Conservation (phyloP, 2,888 invertebrate species). For the Drosophila flavopinicola region DNA sequence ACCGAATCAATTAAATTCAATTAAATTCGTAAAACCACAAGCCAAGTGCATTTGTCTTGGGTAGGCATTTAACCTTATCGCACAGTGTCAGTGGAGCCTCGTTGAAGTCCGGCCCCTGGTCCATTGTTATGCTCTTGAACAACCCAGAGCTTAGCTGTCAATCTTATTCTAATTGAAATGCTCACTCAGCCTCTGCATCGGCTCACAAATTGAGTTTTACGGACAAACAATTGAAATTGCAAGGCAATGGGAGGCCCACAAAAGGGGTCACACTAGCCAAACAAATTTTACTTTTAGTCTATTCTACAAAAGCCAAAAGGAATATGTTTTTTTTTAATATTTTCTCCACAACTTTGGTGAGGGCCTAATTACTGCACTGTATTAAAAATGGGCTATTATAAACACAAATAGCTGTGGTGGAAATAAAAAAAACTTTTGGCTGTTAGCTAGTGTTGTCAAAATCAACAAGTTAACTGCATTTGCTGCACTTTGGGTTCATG, state of each 20-base stretch:
- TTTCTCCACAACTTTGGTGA: too few species aligned
- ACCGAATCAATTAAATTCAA: conserved; percentile 78
- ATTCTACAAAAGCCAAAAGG: background rate
- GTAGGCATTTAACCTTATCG: conserved; percentile 60
- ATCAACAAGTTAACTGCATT: conserved; percentile 71
- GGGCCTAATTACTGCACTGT: too few species aligned
- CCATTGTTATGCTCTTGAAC: conserved; percentile 42
- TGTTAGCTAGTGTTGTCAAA: conserved; percentile 24
- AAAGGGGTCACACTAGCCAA: conserved; percentile 11
- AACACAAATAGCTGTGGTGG: too few species aligned
- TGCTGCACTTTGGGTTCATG: conserved; percentile 16
- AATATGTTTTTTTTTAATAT: too few species aligned
- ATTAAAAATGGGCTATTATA: too few species aligned
- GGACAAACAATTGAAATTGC: conserved; percentile 68
- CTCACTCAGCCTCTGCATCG: conserved; percentile 35
- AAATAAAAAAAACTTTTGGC: background rate
- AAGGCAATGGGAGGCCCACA: conserved; percentile 5
- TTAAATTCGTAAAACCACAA: conserved; percentile 72
- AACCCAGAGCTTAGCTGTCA: conserved; percentile 60
- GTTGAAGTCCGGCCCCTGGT: conserved; percentile 4
- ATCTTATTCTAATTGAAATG: conserved; percentile 72
- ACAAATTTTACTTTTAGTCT: background rate
- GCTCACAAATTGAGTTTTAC: conserved; percentile 72
- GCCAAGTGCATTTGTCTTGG: conserved; percentile 65
- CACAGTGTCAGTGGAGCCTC: conserved; percentile 31